These are phyloP conservation scores for Nezara viridula DNA, from an alignment of 2,888 invertebrate genomes.

Conservation along the genomic window DNA sequence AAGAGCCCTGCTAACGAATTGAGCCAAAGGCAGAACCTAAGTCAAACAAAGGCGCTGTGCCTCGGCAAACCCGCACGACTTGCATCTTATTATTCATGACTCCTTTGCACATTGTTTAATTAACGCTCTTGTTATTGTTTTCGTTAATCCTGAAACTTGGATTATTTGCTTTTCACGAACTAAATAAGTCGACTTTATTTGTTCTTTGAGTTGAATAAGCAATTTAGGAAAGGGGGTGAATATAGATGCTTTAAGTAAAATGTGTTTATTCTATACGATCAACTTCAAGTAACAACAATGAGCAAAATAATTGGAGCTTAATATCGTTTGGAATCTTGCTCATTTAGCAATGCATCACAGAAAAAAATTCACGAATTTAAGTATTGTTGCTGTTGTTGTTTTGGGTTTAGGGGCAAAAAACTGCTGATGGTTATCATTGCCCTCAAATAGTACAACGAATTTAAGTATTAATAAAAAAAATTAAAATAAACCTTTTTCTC, in stretches of 20 bases:
- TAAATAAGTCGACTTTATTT: neutral
- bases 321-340: no score
- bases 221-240: neutral
- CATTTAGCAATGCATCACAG: no score
- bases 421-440: no score
- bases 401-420: no score
- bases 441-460: no score
- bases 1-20: slow-evolving; percentile 10
- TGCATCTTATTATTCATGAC: slow-evolving; percentile 3
- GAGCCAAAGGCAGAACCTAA: neutral
- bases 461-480: no score
- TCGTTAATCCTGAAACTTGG: neutral
- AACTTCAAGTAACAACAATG: no score
- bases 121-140: neutral
- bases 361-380: no score
- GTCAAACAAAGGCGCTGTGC: neutral
- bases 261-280: no score
- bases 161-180: neutral
- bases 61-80: slow-evolving; percentile 17
- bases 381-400: no score
- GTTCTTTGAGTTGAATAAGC: neutral
- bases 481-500: no score
- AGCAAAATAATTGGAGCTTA: no score
- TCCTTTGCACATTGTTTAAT: neutral
- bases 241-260: neutral